Evolutionary conservation across 2,797 vertebrate species (phyloP).

Genomic region (Mus spretus): DNA sequence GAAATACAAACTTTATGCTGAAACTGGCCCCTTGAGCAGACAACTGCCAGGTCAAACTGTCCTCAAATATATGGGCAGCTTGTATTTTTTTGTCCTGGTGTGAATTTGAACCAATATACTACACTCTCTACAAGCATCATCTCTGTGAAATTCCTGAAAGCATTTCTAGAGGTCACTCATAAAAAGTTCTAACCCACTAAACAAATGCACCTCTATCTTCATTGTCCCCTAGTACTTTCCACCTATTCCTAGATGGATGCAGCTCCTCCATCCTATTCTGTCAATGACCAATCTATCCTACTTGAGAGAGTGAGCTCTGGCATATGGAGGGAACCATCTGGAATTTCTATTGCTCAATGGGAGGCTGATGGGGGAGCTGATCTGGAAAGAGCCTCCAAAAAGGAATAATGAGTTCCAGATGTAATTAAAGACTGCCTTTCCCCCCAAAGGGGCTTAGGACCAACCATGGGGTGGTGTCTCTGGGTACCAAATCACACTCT

Average conservation of each 20-base stretch:
- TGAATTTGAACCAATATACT: neutral
- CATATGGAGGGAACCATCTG: conserved; percentile 86
- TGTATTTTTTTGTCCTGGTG: neutral
- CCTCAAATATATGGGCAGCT: neutral
- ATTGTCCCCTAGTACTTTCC: neutral
- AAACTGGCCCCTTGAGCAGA: neutral
- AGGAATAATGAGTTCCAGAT: conserved; percentile 85
- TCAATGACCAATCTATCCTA: conserved; percentile 83
- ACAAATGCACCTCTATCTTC: conserved; percentile 14
- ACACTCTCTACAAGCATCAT: neutral
- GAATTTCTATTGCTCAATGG: conserved; percentile 82
- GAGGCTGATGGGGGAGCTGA: conserved; percentile 83
- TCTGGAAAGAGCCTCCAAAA: conserved; percentile 84
- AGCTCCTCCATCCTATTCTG: conserved; percentile 29
- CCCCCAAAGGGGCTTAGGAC: conserved; percentile 77
- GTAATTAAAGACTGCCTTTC: conserved; percentile 84
- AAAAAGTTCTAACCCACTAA: neutral
- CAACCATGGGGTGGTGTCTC: conserved; percentile 67
- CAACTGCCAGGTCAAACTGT: neutral
- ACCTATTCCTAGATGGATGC: conserved; percentile 21
- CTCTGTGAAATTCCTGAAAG: conserved; percentile 26
- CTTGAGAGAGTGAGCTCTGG: conserved; percentile 74
- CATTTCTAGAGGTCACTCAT: conserved; percentile 21
- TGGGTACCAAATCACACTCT: conserved; percentile 71
- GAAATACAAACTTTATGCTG: neutral